Conservation (phyloP, 2,113 vertebrate species). For the Calidris pygmaea region DNA sequence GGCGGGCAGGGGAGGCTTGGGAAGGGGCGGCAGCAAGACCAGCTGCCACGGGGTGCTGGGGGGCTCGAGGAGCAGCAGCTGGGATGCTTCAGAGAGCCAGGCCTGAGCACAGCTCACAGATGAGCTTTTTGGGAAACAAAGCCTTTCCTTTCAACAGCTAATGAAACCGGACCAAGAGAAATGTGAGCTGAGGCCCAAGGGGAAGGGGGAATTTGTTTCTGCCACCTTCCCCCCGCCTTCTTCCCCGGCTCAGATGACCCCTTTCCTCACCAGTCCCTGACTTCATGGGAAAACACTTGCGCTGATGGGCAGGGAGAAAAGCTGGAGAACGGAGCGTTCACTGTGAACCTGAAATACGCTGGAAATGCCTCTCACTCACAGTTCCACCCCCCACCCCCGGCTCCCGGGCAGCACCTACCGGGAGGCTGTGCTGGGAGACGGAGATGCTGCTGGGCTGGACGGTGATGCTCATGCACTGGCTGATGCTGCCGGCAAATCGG, state of each 20-base stretch:
- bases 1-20: background rate
- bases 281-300: background rate
- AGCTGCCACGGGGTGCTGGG: background rate
- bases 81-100: background rate
- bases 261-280: background rate
- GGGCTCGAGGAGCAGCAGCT: background rate
- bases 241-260: background rate
- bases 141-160: constrained; percentile 14
- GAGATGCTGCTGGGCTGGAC: constrained; percentile 95
- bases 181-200: constrained; percentile 30
- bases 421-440: constrained; percentile 88
- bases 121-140: constrained; percentile 47
- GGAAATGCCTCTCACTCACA: background rate
- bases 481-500: constrained; percentile 87
- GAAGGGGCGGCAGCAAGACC: background rate
- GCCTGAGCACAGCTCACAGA: background rate
- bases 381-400: background rate
- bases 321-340: rapidly evolving
- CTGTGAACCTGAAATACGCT: background rate
- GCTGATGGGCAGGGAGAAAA: background rate
- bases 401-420: constrained; percentile 63
- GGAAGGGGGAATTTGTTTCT: constrained; percentile 9
- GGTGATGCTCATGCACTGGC: constrained; percentile 85
- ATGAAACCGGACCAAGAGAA: background rate
- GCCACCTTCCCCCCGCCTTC: background rate